phyloP scores from a whole-genome alignment of 2,888 invertebrate genomes.

The Gymnocheta viridis region DNA sequence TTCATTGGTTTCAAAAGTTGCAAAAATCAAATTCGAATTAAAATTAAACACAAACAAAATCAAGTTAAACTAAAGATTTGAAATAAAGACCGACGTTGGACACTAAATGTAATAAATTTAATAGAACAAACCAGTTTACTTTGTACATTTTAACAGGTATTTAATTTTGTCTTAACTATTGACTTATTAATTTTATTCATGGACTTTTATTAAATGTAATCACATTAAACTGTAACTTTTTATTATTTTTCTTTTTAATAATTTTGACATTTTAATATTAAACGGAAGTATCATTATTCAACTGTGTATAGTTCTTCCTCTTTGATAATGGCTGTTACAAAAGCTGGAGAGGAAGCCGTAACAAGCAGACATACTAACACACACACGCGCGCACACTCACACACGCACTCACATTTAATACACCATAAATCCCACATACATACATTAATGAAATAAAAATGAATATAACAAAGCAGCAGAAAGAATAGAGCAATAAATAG shows the following conservation, averaged over 20 bases:
- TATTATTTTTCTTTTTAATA: conserved; percentile 30
- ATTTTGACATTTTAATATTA: conserved; percentile 60
- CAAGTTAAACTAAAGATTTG: background rate
- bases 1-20: too few species aligned
- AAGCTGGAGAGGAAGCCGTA: background rate
- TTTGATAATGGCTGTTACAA: conserved; percentile 1
- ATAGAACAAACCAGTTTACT: background rate
- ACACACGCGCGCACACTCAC: background rate
- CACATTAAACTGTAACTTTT: conserved; percentile 58
- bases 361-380: background rate
- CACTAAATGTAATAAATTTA: background rate
- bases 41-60: background rate
- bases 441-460: conserved; percentile 57
- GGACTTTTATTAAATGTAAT: conserved; percentile 42
- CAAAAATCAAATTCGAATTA: too few species aligned
- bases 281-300: conserved; percentile 67
- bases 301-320: conserved; percentile 48
- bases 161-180: background rate
- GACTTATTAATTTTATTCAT: background rate
- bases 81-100: background rate
- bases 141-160: background rate
- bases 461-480: conserved; percentile 27
- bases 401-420: background rate
- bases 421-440: conserved; percentile 58
- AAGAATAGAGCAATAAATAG: conserved; percentile 40